Evolutionary conservation across 1,140 invertebrate species (phyloP), one percentile per base, ranked within the genome.

Genomic region (Saccostrea glomerata): DNA sequence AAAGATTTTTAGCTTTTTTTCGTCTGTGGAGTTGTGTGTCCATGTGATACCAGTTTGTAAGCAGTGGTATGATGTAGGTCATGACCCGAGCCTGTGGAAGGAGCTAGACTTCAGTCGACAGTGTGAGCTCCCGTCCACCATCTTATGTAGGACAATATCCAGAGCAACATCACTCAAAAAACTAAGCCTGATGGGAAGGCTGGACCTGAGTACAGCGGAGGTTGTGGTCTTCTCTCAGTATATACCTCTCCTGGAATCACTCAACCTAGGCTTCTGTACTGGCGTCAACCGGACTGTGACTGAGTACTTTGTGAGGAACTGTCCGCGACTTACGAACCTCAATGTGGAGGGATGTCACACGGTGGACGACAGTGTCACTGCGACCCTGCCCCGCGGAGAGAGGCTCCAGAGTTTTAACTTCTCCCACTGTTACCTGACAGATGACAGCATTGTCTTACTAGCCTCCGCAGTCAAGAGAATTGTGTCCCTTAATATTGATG

Each of bases 401-500:
- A 58, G 25, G 13, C 30, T 77, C 23, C n/a, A 30, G 25, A 20
- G 47, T 15, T 82, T 82, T 47, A 87, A 87, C 23, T 87, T 87
- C 73, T 87, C 86, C 15, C 86, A 87, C 55, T 87, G 86, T 56
- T 30, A 56, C 13, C 66, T 87, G 36, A 87, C 86, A 15, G 86
- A 87, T 58, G 54, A n/a, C 55, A 73, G 86, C 5, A 56, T 87
- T 36, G 20, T 56, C 25, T 56, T 77, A 54, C 55, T 87, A 30
- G 36, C 86, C n/a, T 55, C 25, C n/a, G 56, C n/a, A 56, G n/a
- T 87, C 2, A 77, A 20, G 55, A 56, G 30, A 30, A 77, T 87
- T 55, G 86, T 82, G 30, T 87, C 66, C 12, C 70, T 87, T 9
- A 87, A 87, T 82, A 87, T 87, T 56, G 86, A 87, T 82, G 86